Conservation (phyloP, 2,113 vertebrate genomes). For the Ictidomys tridecemlineatus region DNA sequence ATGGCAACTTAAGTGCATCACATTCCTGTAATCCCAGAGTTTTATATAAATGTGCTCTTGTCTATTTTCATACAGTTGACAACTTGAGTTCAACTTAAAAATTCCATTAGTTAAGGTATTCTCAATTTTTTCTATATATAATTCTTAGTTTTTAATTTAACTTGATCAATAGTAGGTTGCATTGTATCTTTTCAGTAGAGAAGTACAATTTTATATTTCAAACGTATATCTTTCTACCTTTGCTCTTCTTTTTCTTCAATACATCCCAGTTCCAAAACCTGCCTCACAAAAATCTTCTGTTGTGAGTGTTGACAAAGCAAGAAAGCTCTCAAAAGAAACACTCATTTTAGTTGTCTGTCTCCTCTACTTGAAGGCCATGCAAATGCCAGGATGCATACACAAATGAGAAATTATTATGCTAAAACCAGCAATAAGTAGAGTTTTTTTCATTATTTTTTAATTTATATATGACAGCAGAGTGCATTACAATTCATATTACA, state of each 20-base stretch:
- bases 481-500: no score
- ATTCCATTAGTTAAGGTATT: neutral
- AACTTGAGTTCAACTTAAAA: neutral
- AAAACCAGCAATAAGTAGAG: slow-evolving; percentile 3
- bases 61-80: neutral
- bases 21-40: neutral
- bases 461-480: no score
- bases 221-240: neutral
- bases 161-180: slow-evolving; percentile 10
- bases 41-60: neutral
- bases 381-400: slow-evolving; percentile 5
- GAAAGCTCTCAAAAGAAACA: neutral
- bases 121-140: neutral
- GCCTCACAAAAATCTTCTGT: neutral
- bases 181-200: slow-evolving; percentile 39
- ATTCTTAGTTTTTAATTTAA: slow-evolving; percentile 66
- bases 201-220: neutral
- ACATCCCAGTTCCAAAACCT: neutral
- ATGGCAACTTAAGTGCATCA: neutral
- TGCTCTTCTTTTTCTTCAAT: neutral
- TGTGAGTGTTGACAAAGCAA: neutral
- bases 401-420: slow-evolving; percentile 25
- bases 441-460: neutral
- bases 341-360: slow-evolving; percentile 1
- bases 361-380: slow-evolving; percentile 34